These are phyloP conservation scores for Beroe ovata DNA, from an alignment of 37 sponge, comb jelly and placozoan species.

Conservation along the genomic window DNA sequence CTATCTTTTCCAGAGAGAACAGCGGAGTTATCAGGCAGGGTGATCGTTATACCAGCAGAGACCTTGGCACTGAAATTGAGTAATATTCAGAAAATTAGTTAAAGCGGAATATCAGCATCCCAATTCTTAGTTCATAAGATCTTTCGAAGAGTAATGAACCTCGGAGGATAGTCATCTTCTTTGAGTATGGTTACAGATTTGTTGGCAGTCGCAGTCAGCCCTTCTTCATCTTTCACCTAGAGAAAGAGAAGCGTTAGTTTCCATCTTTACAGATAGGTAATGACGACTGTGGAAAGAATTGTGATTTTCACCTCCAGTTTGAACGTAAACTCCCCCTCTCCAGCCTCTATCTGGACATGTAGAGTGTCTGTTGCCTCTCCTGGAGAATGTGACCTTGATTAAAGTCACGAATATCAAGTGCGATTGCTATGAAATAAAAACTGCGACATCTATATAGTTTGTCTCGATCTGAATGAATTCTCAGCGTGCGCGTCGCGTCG, in stretches of 20 bases:
- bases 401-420: background rate
- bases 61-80: slow-evolving; percentile 64
- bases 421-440: background rate
- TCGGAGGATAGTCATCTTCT: slow-evolving; percentile 40
- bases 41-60: background rate
- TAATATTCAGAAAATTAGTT: background rate
- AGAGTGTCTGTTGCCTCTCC: slow-evolving; percentile 60
- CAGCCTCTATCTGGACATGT: background rate
- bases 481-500: no score
- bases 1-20: slow-evolving; percentile 14
- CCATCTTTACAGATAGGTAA: no score
- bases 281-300: no score
- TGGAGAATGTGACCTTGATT: background rate
- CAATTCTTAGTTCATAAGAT: no score
- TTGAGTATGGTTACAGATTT: background rate
- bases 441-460: no score
- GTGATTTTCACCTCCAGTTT: slow-evolving; percentile 57
- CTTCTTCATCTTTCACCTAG: slow-evolving; percentile 27
- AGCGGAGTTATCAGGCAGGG: slow-evolving; percentile 64
- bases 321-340: slow-evolving; percentile 31
- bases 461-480: no score
- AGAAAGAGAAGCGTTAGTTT: no score
- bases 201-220: slow-evolving; percentile 4
- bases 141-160: no score
- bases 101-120: no score